phyloP scores from a whole-genome alignment of 2,797 vertebrate genomes.

The Phylloscopus collybita region DNA sequence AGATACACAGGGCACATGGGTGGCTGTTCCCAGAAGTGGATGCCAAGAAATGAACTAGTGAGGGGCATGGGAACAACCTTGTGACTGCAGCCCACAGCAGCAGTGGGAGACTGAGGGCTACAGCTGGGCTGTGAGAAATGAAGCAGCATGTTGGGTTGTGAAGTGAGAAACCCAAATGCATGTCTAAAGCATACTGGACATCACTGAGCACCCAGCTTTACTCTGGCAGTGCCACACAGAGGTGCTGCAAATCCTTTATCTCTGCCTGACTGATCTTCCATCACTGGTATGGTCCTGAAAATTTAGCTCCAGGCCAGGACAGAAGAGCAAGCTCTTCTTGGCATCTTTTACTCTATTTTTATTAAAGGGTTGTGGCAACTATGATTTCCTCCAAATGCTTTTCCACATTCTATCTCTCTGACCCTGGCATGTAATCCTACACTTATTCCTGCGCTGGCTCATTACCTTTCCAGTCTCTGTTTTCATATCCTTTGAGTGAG shows the following conservation, averaged over 20 bases:
- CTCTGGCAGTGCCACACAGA: neutral
- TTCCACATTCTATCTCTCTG: neutral
- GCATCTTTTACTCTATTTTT: neutral
- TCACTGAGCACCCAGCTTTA: neutral
- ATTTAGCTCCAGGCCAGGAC: neutral
- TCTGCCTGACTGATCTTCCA: neutral
- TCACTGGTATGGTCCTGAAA: neutral
- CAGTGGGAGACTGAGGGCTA: neutral
- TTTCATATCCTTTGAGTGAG: accelerated
- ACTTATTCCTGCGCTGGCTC: neutral
- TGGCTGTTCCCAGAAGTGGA: neutral
- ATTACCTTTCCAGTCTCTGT: neutral
- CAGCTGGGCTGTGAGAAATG: neutral
- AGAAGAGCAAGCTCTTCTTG: neutral
- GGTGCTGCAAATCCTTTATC: neutral
- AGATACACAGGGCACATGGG: neutral
- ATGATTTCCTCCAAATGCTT: neutral
- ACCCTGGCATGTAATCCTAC: neutral
- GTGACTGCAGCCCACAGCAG: neutral
- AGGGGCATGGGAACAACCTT: conserved; percentile 33
- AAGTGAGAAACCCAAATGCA: neutral
- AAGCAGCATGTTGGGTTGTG: neutral
- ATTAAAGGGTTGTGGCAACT: neutral
- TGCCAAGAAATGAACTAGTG: neutral
- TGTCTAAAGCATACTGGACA: neutral